Evolutionary conservation across 2,113 vertebrate species (phyloP).

Genomic region (Anguilla rostrata): DNA sequence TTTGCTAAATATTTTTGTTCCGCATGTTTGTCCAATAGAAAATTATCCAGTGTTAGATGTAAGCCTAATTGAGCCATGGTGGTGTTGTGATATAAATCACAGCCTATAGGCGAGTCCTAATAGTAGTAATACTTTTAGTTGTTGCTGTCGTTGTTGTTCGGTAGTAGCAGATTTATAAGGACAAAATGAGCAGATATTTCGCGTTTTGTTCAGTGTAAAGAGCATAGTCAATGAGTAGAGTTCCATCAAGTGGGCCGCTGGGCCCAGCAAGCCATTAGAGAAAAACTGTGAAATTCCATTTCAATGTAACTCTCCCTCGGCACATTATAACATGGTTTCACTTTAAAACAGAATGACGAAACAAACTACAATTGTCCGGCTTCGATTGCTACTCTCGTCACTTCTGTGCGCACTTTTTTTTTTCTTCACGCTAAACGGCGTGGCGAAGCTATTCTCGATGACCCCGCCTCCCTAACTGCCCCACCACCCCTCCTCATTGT

Average conservation of each 20-base stretch:
- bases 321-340: not conserved
- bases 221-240: not conserved
- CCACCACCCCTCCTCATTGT: slow-evolving; percentile 63
- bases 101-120: not conserved
- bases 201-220: not conserved
- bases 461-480: slow-evolving; percentile 54
- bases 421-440: slow-evolving; percentile 79
- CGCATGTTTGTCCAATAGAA: not conserved
- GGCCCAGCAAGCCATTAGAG: not conserved
- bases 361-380: slow-evolving; percentile 8
- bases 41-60: not conserved
- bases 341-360: not conserved
- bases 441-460: slow-evolving; percentile 64
- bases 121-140: not conserved
- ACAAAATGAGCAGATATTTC: not conserved
- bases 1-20: not conserved
- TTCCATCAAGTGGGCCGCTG: not conserved
- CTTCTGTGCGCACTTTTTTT: slow-evolving; percentile 58
- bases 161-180: not conserved
- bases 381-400: slow-evolving; percentile 56
- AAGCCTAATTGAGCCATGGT: not conserved
- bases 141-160: not conserved
- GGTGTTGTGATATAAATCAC: not conserved
- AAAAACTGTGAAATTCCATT: not conserved
- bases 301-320: not conserved